These are phyloP conservation scores for Orchesellides sinensis DNA, from an alignment of 2,888 invertebrate species.

Conservation along the genomic window DNA sequence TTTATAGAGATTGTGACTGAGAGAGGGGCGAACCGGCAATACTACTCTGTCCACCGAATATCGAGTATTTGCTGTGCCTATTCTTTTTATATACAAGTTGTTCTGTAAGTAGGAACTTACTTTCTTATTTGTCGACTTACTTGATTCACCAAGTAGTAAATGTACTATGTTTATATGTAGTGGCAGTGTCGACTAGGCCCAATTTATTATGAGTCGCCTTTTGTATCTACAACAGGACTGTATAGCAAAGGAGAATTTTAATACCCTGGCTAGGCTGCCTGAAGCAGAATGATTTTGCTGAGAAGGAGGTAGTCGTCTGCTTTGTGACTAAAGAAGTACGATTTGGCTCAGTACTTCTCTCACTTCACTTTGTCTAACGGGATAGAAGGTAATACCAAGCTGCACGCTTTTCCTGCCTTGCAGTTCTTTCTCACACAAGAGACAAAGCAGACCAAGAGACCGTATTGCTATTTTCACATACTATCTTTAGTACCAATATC, in stretches of 20 bases:
- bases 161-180: no score
- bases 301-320: neutral
- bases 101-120: neutral
- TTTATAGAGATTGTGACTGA: conserved; percentile 24
- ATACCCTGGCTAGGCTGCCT: neutral
- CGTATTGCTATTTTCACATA: conserved; percentile 5
- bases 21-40: conserved; percentile 38
- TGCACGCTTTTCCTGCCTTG: conserved; percentile 34
- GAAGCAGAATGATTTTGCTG: neutral
- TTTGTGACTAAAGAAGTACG: neutral
- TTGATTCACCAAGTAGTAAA: neutral
- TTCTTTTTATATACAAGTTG: no score
- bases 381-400: conserved; percentile 48
- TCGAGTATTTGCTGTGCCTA: conserved; percentile 8
- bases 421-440: conserved; percentile 55
- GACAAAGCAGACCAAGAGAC: conserved; percentile 45
- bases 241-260: neutral
- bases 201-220: neutral
- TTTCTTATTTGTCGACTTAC: no score
- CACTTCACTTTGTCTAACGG: conserved; percentile 55
- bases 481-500: no score
- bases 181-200: conserved; percentile 1
- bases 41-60: conserved; percentile 18
- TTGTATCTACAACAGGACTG: neutral
- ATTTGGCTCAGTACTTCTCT: conserved; percentile 26